Base-by-base conservation (phyloP, 2,888 invertebrate genomes). In the Agonopterix subpropinquella region DNA sequence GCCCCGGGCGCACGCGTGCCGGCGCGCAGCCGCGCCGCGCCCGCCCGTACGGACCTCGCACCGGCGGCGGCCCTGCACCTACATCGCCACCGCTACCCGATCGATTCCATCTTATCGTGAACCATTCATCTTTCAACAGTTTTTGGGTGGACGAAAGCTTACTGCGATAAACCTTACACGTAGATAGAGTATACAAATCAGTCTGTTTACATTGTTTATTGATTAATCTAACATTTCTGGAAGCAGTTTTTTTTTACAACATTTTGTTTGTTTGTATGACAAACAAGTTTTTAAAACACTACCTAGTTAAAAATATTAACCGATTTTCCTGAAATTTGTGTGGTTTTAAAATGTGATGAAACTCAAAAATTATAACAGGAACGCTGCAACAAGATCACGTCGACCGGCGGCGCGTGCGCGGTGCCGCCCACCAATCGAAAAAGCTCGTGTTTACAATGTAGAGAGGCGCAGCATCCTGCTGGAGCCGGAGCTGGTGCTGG, bases 401-500 rank as follows among this genome's bases (percentile, higher is more conserved):
- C 63, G 59, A 2, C 61, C 56, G 8, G 36, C 50, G 58, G 54
- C 71, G 76, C 78, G 63, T 80, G 83, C 84, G 85, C 77, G 74
- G 36, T 61, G 66, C 70, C 67, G 75, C 73, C 76, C 69, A 66
- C 81, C 81, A 83, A 82, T 82, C 79, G 80, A 80, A 80, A 80
- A 78, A 78, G 81, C 81, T 77, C 77, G 78, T 86, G 84, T 85
- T 86, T 84, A 84, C 84, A 85, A 78, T 73, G 74, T 77, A 66
- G 70, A 75, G 75, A 73, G 71, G 70, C 77, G 77, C 80, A 80
- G 78, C 80, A 70, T 80, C 80, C 73, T 11, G 60, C 64, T 55
- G 52, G 48, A 55, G 58, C 54, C 58, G 49, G 49, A 13, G 28
- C 43, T 15, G 49, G 49, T 11, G 28, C 43, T 15, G 11, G 11